phyloP scores from a whole-genome alignment of 37 sponge, comb jelly and placozoan genomes.

The Hormiphora californensis region DNA sequence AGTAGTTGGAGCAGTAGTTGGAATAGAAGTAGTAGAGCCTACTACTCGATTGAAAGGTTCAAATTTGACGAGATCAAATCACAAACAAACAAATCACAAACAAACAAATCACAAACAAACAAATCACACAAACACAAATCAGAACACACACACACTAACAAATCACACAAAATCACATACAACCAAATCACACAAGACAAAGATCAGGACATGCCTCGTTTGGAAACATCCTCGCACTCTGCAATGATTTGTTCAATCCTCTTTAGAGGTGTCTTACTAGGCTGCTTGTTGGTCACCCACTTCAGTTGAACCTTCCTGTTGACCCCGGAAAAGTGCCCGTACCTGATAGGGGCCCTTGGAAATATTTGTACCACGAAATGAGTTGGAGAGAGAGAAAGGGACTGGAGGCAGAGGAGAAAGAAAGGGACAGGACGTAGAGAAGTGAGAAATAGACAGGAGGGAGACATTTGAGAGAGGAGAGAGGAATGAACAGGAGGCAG shows the following conservation, averaged over 20 bases:
- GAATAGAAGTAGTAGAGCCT: neutral
- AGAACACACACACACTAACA: neutral
- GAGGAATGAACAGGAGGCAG: no score
- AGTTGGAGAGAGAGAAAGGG: no score
- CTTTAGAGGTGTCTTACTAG: conserved; percentile 43
- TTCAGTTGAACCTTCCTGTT: conserved; percentile 56
- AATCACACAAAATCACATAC: neutral
- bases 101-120: no score
- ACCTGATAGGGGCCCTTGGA: no score
- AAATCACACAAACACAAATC: no score
- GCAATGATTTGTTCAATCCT: conserved; percentile 31
- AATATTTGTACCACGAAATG: no score
- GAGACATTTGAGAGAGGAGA: no score
- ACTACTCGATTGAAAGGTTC: neutral
- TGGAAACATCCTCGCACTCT: neutral
- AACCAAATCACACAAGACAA: neutral
- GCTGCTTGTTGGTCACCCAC: conserved; percentile 52
- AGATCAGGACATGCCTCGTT: neutral
- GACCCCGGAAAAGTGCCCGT: conserved; percentile 56
- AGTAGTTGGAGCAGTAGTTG: neutral
- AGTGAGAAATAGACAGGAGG: no score
- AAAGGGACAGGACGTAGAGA: no score
- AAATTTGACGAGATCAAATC: neutral
- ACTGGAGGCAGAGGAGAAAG: no score
- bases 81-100: no score